phyloP scores from a whole-genome alignment of 2,888 invertebrate species.

The Limulus polyphemus region DNA sequence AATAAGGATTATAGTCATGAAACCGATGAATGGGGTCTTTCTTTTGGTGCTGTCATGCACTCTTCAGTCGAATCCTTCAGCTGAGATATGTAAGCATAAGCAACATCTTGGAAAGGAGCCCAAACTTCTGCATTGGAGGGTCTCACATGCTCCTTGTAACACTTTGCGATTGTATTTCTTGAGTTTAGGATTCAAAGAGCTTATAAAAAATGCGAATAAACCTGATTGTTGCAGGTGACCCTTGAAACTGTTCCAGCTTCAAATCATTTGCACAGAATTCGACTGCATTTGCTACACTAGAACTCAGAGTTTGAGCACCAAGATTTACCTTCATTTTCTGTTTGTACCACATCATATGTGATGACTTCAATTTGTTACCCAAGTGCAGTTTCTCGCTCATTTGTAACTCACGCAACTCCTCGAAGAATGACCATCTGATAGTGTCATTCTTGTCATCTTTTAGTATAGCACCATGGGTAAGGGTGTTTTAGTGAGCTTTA shows the following conservation, averaged over 20 bases:
- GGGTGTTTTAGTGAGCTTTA: slow-evolving; percentile 1
- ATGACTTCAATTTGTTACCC: slow-evolving; percentile 14
- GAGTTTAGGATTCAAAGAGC: slow-evolving; percentile 16
- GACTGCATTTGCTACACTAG: slow-evolving; percentile 16
- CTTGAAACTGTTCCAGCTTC: neutral
- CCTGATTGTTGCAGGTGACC: neutral
- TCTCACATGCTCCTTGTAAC: slow-evolving; percentile 8
- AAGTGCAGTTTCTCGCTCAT: neutral
- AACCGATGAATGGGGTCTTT: slow-evolving; percentile 13
- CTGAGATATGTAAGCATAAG: too few species aligned
- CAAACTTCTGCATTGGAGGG: neutral
- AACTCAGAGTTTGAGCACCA: slow-evolving; percentile 17
- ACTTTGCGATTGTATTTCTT: slow-evolving; percentile 2
- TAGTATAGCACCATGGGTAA: too few species aligned
- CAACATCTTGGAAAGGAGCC: too few species aligned
- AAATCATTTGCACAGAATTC: slow-evolving; percentile 5
- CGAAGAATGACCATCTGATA: neutral
- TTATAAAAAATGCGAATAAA: slow-evolving; percentile 4
- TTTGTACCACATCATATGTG: slow-evolving; percentile 13
- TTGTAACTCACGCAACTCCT: neutral
- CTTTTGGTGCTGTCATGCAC: neutral
- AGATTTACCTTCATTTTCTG: slow-evolving; percentile 22
- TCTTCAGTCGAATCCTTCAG: too few species aligned
- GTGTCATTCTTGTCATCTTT: too few species aligned
- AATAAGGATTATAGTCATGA: slow-evolving; percentile 14